A percentile compares a stretch with the other conserved stretches of the same genome.
Conservation (phyloP, 2,113 vertebrate species). For the Hemiscyllium ocellatum region DNA sequence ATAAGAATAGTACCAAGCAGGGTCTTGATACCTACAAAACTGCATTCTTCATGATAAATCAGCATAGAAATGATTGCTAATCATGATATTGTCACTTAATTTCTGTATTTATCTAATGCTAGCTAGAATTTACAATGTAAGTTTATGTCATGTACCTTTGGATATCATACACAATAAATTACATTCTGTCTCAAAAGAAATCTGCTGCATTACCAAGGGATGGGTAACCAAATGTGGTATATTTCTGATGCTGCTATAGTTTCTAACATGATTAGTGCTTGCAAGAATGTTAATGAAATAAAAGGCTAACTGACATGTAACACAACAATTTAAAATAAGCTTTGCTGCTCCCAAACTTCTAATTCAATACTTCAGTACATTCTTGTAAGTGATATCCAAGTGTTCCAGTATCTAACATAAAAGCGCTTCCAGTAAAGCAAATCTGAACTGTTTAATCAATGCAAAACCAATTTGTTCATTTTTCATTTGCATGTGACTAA, state of each 20-base stretch:
- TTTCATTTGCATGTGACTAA: conserved; percentile 5
- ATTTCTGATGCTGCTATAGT: not conserved
- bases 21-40: not conserved
- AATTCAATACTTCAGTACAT: not conserved
- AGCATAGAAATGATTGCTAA: not conserved
- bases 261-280: not conserved
- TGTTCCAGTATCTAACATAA: conserved; percentile 1
- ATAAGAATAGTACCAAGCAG: not conserved
- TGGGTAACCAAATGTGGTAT: not conserved
- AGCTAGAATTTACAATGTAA: not conserved
- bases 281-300: conserved; percentile 24
- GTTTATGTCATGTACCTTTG: not conserved
- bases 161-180: not conserved
- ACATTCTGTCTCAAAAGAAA: not conserved
- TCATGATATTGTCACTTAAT: not conserved
- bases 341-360: not conserved
- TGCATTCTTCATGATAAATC: not conserved
- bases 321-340: not conserved
- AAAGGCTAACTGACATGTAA: not conserved
- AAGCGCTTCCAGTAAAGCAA: conserved; percentile 23
- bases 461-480: conserved; percentile 9
- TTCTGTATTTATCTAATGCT: not conserved
- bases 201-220: not conserved
- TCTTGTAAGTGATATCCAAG: not conserved
- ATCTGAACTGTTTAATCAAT: not conserved